Base-by-base conservation (phyloP, 1,140 invertebrate species). In the Aphelenchoides avenae region DNA sequence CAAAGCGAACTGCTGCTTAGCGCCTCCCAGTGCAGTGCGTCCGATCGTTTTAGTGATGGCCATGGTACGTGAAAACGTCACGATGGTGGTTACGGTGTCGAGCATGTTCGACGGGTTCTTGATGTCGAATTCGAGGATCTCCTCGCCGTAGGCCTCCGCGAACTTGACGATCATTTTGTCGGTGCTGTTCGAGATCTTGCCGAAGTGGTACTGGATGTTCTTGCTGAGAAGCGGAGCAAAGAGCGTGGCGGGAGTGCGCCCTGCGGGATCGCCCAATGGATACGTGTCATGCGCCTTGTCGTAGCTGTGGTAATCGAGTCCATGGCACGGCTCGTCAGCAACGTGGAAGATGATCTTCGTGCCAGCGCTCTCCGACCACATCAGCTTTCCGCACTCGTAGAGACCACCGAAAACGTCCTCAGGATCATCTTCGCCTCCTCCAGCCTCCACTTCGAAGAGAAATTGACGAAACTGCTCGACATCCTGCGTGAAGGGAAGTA, bases 121-220 rank as follows among this genome's bases (percentile, higher is more conserved):
- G 15, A 44, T 44, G 42, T 44, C 42, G 15, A 44, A 44, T 34
- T 44, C 13, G 13, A n/a, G 13, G 15, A 44, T 44, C 15, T 13
- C 13, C 39, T 39, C 15, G 11, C 42, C 13, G 13, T n/a, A 34
- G 13, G 42, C 42, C 13, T 44, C 42, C 13, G 13, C 39, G 42
- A 44, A 44, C 11, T 13, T 11, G 13, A n/a, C 39, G 42, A 44
- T 44, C 42, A 44, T 44, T 11, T 13, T 44, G 42, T 44, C 15
- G 13, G 42, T 44, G 15, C 39, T 13, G 13, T 44, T 34, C 13
- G 42, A n/a, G 15, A 44, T 44, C 15, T 44, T 44, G 13, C 42
- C 42, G n/a, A 44, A 44, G 42, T 44, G 39, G 42, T 44, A 44
- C 13, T 44, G 13, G 42, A 44, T 44, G 11, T 34, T 34, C 42